A percentile compares a stretch with the other conserved stretches of the same genome.
phyloP scores from a whole-genome alignment of 2,113 vertebrate species.

The Phylloscopus trochiloides region DNA sequence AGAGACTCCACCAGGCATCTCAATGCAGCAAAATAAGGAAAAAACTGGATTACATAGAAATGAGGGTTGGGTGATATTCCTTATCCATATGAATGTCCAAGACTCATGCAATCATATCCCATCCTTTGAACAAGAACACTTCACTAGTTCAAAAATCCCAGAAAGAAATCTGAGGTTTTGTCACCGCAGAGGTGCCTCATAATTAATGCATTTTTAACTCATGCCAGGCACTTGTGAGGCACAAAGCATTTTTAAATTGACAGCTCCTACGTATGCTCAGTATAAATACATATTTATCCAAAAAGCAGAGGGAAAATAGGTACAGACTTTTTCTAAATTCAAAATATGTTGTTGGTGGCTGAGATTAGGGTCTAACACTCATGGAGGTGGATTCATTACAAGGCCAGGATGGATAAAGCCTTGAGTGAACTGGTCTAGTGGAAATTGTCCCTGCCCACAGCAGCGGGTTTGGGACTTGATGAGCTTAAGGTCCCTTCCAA shows the following conservation, averaged over 20 bases:
- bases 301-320: neutral
- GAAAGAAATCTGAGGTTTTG: neutral
- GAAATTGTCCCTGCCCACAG: neutral
- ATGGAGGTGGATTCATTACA: neutral
- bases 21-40: neutral
- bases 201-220: neutral
- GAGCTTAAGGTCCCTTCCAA: neutral
- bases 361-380: neutral
- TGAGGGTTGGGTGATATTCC: neutral
- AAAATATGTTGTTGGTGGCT: neutral
- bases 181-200: accelerated
- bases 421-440: neutral
- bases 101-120: neutral
- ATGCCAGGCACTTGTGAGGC: accelerated
- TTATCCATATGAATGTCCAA: neutral
- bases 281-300: neutral
- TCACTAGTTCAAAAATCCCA: neutral
- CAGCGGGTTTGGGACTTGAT: neutral
- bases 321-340: neutral
- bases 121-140: neutral
- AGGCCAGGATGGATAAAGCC: neutral
- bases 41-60: neutral
- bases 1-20: neutral
- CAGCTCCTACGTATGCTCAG: neutral
- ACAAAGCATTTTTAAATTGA: neutral